A percentile compares a stretch with the other conserved stretches of the same genome.
phyloP scores from a whole-genome alignment of 1,140 invertebrate genomes.

The Thalassaphorura encarpata region DNA sequence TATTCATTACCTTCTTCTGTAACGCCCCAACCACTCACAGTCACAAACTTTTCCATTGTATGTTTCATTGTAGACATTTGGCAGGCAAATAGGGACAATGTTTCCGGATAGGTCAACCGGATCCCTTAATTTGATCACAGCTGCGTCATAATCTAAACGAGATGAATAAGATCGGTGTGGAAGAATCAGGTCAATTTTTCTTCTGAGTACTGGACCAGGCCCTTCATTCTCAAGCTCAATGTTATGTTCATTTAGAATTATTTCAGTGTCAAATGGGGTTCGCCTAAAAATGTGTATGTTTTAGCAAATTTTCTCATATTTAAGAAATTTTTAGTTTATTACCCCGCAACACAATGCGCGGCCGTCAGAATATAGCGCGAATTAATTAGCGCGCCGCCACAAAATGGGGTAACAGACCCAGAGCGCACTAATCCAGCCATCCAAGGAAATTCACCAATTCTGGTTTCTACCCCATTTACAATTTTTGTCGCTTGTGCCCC shows the following conservation, averaged over 20 bases:
- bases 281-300: constrained; percentile 5
- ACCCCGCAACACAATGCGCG: constrained; percentile 28
- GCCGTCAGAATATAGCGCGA: constrained; percentile 19
- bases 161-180: constrained; percentile 19
- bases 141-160: constrained; percentile 36
- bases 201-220: not conserved
- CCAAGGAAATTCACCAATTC: constrained; percentile 33
- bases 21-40: constrained; percentile 26
- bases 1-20: constrained; percentile 9
- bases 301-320: too few species aligned
- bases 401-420: constrained; percentile 20
- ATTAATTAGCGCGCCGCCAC: constrained; percentile 22
- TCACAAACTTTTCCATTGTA: constrained; percentile 11
- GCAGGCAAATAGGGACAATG: constrained; percentile 24
- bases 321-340: not conserved
- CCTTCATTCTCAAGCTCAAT: not conserved
- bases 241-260: constrained; percentile 24
- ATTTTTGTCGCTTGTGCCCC: constrained; percentile 12
- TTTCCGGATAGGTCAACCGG: constrained; percentile 1
- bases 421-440: constrained; percentile 22
- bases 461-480: constrained; percentile 25
- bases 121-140: constrained; percentile 32
- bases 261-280: constrained; percentile 22
- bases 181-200: constrained; percentile 17
- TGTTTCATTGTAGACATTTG: not conserved